phyloP scores from a whole-genome alignment of 92 coral and sea anemone genomes.

The Parazoanthus atlanticus region DNA sequence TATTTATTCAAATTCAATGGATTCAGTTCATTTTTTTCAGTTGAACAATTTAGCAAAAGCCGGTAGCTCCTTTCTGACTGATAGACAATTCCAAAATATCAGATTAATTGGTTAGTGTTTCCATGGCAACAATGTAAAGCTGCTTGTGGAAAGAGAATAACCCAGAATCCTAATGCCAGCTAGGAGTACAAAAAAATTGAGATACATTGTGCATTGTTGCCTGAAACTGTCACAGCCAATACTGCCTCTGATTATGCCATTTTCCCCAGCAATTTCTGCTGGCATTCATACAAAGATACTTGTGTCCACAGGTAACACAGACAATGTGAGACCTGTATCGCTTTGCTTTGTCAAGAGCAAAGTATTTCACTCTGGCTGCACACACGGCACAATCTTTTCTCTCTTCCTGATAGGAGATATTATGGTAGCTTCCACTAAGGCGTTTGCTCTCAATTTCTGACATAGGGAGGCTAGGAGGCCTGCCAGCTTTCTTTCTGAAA shows the following conservation, averaged over 20 bases:
- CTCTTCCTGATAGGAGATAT: conserved; percentile 33
- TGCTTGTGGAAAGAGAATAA: not conserved
- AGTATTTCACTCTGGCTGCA: conserved; percentile 9
- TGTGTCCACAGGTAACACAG: too few relatives aligned
- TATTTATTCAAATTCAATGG: not conserved
- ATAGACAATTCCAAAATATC: conserved; percentile 4
- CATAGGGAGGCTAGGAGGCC: conserved; percentile 34
- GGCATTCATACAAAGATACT: not conserved
- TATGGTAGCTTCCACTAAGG: conserved; percentile 37
- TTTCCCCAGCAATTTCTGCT: conserved; percentile 5
- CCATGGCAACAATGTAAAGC: not conserved
- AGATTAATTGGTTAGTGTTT: not conserved
- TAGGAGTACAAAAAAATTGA: not conserved
- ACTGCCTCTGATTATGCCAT: not conserved
- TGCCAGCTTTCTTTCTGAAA: conserved; percentile 23
- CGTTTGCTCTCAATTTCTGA: conserved; percentile 30
- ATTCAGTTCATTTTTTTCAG: too few relatives aligned
- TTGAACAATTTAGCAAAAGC: not conserved
- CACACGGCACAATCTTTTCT: conserved; percentile 43
- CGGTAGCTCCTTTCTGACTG: not conserved
- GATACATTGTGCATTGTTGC: not conserved
- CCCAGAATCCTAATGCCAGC: not conserved
- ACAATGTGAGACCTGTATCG: too few relatives aligned
- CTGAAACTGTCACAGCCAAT: not conserved
- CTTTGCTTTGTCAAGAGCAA: too few relatives aligned